Evolutionary conservation across 2,888 invertebrate genomes (phyloP), one percentile per base, ranked within the genome.

Genomic region (Hydriomena furcata): DNA sequence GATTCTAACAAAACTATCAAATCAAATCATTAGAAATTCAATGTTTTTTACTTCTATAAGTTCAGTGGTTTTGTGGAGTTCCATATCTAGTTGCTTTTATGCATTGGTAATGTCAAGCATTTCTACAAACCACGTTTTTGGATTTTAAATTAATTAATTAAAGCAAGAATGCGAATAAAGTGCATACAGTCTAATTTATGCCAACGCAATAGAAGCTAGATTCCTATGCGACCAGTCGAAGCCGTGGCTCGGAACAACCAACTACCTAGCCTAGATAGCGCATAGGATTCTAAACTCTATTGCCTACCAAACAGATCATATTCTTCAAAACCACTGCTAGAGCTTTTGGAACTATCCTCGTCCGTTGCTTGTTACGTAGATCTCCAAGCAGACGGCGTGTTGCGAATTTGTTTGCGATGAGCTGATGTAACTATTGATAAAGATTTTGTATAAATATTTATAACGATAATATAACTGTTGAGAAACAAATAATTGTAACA

Each of bases 391-490:
- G 17, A 17, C 17, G 4, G 17, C n/a, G n/a, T 17, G 17, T 63
- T 67, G 48, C 66, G 68, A 66, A 78, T 79, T 68, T 32, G 73
- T 82, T 83, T 79, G 83, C 84, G 73, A 61, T 63, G 75, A 70
- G 79, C 82, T 78, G 79, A 82, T 82, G 20, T 45, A 49, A 43
- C 30, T 44, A 45, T 42, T 8, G 46, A 47, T 74, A 73, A 82
- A 64, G 83, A 80, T 85, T 88, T 89, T 89, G 87, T 89, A 87
- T 86, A 84, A 86, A 87, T 88, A 83, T 88, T 86, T 86, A 79
- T 86, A 85, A 85, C 82, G 82, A 76, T 84, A 86, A 80, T 82
- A 77, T 86, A 85, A 88, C 81, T 86, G 89, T 89, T 89, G 81
- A 83, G 76, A 82, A 61, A 82, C 73, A 83, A 75, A 81, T 79